Base-by-base conservation (phyloP, 2,888 invertebrate genomes). In the Chrysomela aeneicollis region DNA sequence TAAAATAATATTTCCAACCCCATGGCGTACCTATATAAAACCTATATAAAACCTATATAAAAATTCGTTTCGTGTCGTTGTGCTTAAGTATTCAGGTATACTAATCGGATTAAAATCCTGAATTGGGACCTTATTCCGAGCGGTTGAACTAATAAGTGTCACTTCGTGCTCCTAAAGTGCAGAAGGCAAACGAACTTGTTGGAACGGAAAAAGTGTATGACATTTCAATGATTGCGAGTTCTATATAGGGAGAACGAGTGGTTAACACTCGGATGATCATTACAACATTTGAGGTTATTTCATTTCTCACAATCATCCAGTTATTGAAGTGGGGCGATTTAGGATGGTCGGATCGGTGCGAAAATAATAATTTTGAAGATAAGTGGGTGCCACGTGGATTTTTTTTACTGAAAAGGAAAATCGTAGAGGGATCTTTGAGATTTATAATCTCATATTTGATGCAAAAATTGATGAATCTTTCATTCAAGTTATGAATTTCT, bases 131-230 rank as follows among this genome's bases (percentile, higher is more conserved):
- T 72, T 71, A 74, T 76, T 76, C 76, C 76, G 59, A 74, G 64
- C 71, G 74, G 74, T 71, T 76, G 74, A 73, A 69, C 70, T 57
- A 61, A 63, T 68, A 71, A 76, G 76, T 74, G 74, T 72, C 72
- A 72, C 67, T 72, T 66, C 59, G 59, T 59, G 46, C 57, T 57
- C 18, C 12, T 18, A 17, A 57, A 57, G 57, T 46, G 57, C 46
- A 57, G 57, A 42, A 42, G 42, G 42, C 42, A 42, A 42, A 42
- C 15, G 42, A 42, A 42, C 8, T 42, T 42, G 42, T n/a, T 42
- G 3, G 15, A 42, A 42, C 6, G 42, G 42, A 42, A 42, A 42
- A 42, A 42, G 42, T 42, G 42, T 15, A 42, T 42, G 42, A 42
- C 42, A 42, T 42, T 42, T 42, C 42, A 42, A 42, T 42, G 42